Base-by-base conservation (phyloP, 1,140 invertebrate species). In the Amyelois transitella region DNA sequence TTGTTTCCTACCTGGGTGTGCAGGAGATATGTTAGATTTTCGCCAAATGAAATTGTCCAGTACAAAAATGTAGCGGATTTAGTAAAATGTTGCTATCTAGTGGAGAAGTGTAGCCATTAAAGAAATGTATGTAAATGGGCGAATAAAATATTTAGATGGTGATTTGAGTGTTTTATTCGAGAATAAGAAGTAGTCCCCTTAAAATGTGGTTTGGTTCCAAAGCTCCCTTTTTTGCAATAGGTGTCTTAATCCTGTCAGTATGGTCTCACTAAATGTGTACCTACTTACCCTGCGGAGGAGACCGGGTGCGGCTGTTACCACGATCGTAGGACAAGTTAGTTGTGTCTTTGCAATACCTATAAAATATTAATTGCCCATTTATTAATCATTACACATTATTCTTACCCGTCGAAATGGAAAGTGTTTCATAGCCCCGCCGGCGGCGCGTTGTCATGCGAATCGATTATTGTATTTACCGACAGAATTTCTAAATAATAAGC, bases 131-230 rank as follows among this genome's bases (percentile, higher is more conserved):
- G 73, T 72, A 74, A 70, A 72, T 72, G 76, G 66, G 63, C 75
- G 74, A 75, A 81, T 79, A 81, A 85, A 82, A 82, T 78, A 78
- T 81, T 81, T 83, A 85, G 79, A 78, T 70, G 67, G 66, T 60
- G 52, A 63, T 64, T 53, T 60, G 48, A 18, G 60, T 60, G 59
- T 74, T 75, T 74, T 63, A 68, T 69, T 76, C 17, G 6, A 6
- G 28, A 14, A 14, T 38, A 38, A 38, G 17, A 14, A 14, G 12
- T 14, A 14, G 17, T 2, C n/a, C 1, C 25, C 10, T 32, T 32
- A 32, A 2, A 28, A 28, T 28, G n/a, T n/a, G n/a, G n/a, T n/a
- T n/a, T n/a, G n/a, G n/a, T n/a, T n/a, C n/a, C n/a, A n/a, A n/a
- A n/a, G n/a, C n/a, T n/a, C n/a, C n/a, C n/a, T n/a, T n/a, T n/a